These are phyloP conservation scores for Leucosticte australis DNA, from an alignment of 2,113 vertebrate species.

Conservation along the genomic window DNA sequence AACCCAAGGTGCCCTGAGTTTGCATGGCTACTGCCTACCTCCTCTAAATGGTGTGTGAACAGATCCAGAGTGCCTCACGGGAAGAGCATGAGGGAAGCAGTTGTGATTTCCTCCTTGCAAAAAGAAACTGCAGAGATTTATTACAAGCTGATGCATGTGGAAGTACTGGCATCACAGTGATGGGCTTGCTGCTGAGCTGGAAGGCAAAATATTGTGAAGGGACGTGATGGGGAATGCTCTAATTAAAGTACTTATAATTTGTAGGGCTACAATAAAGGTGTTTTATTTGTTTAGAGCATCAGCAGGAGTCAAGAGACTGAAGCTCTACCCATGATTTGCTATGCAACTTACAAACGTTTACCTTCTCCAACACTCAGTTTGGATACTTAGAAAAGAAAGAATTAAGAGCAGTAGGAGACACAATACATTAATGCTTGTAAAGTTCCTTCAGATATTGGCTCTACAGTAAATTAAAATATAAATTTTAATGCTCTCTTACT, in stretches of 20 bases:
- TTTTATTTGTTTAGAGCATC: background rate
- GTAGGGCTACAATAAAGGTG: background rate
- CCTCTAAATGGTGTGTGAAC: rapidly evolving
- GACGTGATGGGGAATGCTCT: rapidly evolving
- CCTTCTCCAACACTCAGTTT: background rate
- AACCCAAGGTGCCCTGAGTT: background rate
- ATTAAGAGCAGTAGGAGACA: slow-evolving; percentile 29
- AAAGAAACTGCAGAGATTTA: background rate
- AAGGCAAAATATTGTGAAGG: background rate
- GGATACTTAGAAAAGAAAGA: background rate
- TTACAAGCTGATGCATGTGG: background rate
- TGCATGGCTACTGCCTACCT: background rate
- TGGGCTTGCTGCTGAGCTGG: background rate
- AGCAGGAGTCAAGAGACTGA: background rate
- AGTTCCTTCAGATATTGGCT: slow-evolving; percentile 22
- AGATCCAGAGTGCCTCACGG: rapidly evolving
- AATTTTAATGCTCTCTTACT: slow-evolving; percentile 43
- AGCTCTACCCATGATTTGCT: background rate
- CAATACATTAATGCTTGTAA: slow-evolving; percentile 16
- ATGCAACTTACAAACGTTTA: background rate
- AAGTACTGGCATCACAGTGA: background rate
- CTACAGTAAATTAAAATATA: slow-evolving; percentile 38
- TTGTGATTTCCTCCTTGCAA: background rate
- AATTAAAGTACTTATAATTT: background rate
- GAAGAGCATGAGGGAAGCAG: background rate